Conservation (phyloP, 2,113 vertebrate species). For the Rhodinocichla rosea region DNA sequence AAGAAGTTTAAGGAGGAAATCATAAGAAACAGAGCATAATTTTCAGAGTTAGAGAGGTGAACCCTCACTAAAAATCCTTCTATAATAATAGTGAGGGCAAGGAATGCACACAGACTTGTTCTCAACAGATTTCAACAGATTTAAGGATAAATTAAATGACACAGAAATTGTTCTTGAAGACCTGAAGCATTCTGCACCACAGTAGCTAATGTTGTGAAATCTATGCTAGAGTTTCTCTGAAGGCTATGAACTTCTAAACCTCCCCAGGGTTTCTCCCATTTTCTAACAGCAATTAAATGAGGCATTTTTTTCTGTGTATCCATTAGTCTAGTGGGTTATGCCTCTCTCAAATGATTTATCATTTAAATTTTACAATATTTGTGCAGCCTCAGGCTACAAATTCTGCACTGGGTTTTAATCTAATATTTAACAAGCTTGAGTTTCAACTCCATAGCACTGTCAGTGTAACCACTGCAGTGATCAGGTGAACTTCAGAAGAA, state of each 20-base stretch:
- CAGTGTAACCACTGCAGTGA: not conserved
- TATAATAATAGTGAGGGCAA: not conserved
- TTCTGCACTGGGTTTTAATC: slow-evolving; percentile 3
- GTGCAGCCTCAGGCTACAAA: not conserved
- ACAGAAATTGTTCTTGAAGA: not conserved
- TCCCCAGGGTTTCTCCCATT: not conserved
- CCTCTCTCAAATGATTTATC: slow-evolving; percentile 2
- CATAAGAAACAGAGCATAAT: not conserved
- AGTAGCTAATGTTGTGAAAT: not conserved
- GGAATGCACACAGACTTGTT: not conserved
- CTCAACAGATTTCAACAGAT: not conserved
- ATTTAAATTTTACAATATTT: slow-evolving; percentile 14
- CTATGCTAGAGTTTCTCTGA: not conserved
- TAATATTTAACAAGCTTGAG: not conserved
- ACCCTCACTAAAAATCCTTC: not conserved
- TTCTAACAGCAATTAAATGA: slow-evolving; percentile 33
- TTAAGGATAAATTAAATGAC: not conserved
- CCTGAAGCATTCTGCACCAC: not conserved
- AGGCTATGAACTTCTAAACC: not conserved
- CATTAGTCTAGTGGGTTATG: not conserved
- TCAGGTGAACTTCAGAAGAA: not conserved
- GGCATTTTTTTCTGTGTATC: not conserved
- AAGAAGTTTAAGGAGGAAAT: not conserved
- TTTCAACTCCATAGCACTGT: not conserved
- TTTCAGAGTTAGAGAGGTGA: not conserved